Conservation (phyloP, 1,140 invertebrate genomes). For the Ladona fulva region DNA sequence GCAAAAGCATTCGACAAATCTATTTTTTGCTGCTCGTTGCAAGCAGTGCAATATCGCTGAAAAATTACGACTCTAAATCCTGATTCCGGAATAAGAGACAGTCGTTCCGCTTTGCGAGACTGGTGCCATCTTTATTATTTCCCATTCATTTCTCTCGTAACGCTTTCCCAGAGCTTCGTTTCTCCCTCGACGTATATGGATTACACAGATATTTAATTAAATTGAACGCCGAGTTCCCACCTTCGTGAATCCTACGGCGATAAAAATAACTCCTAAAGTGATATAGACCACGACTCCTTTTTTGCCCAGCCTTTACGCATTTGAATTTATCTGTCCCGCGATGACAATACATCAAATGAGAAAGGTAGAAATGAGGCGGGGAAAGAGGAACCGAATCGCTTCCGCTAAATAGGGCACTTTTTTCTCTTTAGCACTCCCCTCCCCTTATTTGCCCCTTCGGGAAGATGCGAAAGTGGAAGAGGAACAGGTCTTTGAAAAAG, state of each 20-base stretch:
- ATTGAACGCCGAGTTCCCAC: not conserved
- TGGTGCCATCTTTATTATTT: too few relatives aligned
- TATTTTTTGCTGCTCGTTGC: too few relatives aligned
- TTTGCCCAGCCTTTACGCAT: not conserved
- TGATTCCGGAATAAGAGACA: too few relatives aligned
- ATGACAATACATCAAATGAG: not conserved
- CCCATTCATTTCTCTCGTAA: too few relatives aligned
- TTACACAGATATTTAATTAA: not conserved
- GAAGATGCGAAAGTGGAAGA: too few relatives aligned
- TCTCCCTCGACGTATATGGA: not conserved
- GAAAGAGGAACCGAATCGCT: not conserved
- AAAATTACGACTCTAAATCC: too few relatives aligned
- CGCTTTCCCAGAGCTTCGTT: not conserved
- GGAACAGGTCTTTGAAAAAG: too few relatives aligned
- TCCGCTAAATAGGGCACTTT: not conserved
- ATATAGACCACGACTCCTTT: not conserved
- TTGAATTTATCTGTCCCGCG: not conserved
- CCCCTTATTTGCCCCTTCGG: not conserved
- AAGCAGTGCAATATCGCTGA: too few relatives aligned
- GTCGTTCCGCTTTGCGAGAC: too few relatives aligned
- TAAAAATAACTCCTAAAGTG: too few relatives aligned
- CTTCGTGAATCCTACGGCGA: too few relatives aligned
- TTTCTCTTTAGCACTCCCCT: not conserved
- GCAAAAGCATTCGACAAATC: too few relatives aligned
- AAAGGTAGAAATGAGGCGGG: not conserved